These are phyloP conservation scores for Megaceryle torquata DNA, from an alignment of 2,113 vertebrate genomes.

Conservation along the genomic window DNA sequence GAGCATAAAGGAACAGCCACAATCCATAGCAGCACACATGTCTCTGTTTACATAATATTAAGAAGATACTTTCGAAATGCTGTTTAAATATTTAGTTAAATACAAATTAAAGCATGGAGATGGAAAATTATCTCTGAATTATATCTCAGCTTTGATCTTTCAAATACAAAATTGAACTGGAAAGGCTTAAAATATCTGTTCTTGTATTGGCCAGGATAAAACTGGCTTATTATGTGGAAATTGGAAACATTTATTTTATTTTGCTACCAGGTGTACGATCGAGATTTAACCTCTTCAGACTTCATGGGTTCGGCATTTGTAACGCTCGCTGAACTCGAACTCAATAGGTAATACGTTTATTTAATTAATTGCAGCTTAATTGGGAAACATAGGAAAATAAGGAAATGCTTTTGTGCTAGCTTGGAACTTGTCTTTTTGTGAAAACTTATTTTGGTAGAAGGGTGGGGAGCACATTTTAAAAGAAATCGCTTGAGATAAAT, in stretches of 20 bases:
- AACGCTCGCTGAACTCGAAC: constrained; percentile 77
- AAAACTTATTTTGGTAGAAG: not conserved
- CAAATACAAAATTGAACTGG: not conserved
- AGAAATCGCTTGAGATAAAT: not conserved
- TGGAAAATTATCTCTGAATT: constrained; percentile 41
- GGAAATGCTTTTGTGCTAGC: not conserved
- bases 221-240: not conserved
- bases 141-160: constrained; percentile 36
- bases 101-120: constrained; percentile 18
- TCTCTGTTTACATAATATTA: constrained; percentile 55
- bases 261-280: constrained; percentile 87
- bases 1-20: constrained; percentile 22
- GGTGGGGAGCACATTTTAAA: not conserved
- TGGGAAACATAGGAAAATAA: not conserved
- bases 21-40: constrained; percentile 12
- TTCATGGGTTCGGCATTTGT: constrained; percentile 91
- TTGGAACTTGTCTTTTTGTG: not conserved
- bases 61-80: constrained; percentile 54
- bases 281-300: constrained; percentile 89
- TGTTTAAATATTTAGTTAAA: constrained; percentile 63
- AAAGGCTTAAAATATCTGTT: constrained; percentile 21
- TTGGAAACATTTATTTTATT: not conserved
- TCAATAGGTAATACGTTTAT: constrained; percentile 80
- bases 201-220: not conserved
- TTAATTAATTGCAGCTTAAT: not conserved